Percentiles rank a stretch among this genome's conserved stretches.
Evolutionary conservation across 2,888 invertebrate genomes (phyloP).

Genomic region (Ditylenchus weischeri): DNA sequence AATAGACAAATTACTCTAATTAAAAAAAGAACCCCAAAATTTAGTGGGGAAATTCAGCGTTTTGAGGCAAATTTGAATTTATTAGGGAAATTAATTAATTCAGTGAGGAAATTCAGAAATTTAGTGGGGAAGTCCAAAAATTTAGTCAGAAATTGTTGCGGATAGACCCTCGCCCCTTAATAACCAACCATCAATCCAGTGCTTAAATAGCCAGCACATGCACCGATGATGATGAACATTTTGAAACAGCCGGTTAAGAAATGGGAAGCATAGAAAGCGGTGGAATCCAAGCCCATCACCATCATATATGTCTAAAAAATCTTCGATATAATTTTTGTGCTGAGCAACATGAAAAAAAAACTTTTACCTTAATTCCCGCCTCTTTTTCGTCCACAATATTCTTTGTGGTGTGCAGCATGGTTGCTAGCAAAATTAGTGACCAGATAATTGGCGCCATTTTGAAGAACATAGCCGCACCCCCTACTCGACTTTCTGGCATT

Average conservation of each 20-base stretch:
- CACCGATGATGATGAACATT: constrained; percentile 38
- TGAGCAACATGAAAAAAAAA: too few relatives aligned
- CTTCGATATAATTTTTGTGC: background rate
- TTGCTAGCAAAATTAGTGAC: constrained; percentile 42
- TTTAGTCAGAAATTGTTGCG: too few relatives aligned
- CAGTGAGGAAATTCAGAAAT: too few relatives aligned
- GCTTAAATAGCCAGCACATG: constrained; percentile 34
- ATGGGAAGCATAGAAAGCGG: constrained; percentile 51
- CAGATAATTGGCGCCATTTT: constrained; percentile 37
- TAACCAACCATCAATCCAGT: constrained; percentile 26
- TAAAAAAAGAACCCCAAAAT: too few relatives aligned
- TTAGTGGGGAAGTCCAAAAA: too few relatives aligned
- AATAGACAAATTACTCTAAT: too few relatives aligned
- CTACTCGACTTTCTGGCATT: constrained; percentile 29
- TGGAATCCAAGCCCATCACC: constrained; percentile 52
- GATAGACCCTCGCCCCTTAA: background rate
- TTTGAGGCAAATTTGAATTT: too few relatives aligned
- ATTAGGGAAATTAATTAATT: too few relatives aligned
- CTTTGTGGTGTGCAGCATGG: constrained; percentile 46
- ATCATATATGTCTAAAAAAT: constrained; percentile 41
- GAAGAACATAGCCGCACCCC: constrained; percentile 23
- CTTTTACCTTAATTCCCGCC: constrained; percentile 37
- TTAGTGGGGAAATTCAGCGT: too few relatives aligned
- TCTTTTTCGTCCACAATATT: constrained; percentile 53
- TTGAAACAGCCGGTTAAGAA: constrained; percentile 47